These are phyloP conservation scores for Tenthredo distinguenda DNA, from an alignment of 2,888 invertebrate species.

Conservation along the genomic window DNA sequence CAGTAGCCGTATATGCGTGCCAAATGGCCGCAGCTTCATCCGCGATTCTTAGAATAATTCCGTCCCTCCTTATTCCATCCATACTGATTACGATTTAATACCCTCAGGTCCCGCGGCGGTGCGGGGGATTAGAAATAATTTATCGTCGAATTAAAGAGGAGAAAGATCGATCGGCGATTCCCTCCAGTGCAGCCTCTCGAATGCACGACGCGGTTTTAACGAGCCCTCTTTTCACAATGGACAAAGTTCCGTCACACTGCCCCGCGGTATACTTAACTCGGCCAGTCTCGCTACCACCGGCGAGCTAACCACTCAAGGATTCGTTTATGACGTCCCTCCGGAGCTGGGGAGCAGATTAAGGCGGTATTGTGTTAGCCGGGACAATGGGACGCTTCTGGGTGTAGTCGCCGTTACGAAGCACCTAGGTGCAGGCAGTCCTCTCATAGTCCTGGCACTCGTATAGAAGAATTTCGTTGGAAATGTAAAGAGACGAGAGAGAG, in stretches of 20 bases:
- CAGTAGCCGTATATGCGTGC: slow-evolving; percentile 18
- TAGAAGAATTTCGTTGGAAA: not conserved
- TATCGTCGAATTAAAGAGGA: not conserved
- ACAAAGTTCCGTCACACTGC: not conserved
- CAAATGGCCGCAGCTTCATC: slow-evolving; percentile 28
- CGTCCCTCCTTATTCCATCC: not conserved
- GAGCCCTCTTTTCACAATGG: not conserved
- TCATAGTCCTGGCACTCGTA: not conserved
- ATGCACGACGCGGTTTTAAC: not conserved
- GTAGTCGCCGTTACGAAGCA: not conserved
- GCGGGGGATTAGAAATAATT: not conserved
- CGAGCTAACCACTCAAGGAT: slow-evolving; percentile 24
- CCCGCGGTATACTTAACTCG: not conserved
- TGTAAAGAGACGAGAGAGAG: not conserved
- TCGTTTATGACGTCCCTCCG: slow-evolving; percentile 40
- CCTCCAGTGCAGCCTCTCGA: not conserved
- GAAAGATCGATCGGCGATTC: not conserved
- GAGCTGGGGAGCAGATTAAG: slow-evolving; percentile 47
- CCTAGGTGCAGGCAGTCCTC: not conserved
- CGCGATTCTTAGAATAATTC: not conserved
- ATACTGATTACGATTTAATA: slow-evolving; percentile 9
- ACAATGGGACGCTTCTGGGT: slow-evolving; percentile 47
- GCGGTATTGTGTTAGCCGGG: slow-evolving; percentile 50
- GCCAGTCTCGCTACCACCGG: not conserved
- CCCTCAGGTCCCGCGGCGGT: not conserved